Base-by-base conservation (phyloP, 2,888 invertebrate genomes). In the Tanytarsus gracilentus region DNA sequence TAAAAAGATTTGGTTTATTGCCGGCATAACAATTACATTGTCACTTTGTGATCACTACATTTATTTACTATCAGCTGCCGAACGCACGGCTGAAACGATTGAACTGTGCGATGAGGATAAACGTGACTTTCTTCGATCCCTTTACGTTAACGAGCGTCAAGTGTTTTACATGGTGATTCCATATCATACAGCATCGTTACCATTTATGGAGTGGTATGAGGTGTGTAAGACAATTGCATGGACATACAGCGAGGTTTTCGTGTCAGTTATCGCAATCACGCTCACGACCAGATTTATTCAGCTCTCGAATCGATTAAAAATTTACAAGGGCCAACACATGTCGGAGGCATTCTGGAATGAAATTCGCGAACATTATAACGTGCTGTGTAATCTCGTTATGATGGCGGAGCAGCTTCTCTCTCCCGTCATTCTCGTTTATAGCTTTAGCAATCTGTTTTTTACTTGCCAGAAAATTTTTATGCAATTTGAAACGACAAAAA, bases 161-260 rank as follows among this genome's bases (percentile, higher is more conserved):
- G 58, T 58, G 8, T 25, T 60, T 6, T 60, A 36, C 16, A 49
- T 18, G 8, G 2, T 50, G 4, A 16, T 60, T 14, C 33, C 49
- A 4, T 50, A 60, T 26, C 23, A 60, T 29, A 18, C 49, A 8
- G 30, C 26, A 27, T 16, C 33, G 11, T 16, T 33, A 16, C 60
- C 60, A 9, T 60, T 60, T 8, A 36, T 50, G 2, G 60, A 60
- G 26, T 60, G 33, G 60, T 50, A 60, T 7, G 60, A 60, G 16
- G 36, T 60, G 7, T 26, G 36, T 1, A 60, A 60, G 26, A 49
- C 49, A 4, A 36, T 60, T 23, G 23, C 36, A 11, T 60, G 60
- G 50, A 60, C 60, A 23, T 60, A 50, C 8, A 50, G 50, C 4
- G 60, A 60, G 39, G 39, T 50, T 25, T 50, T 60, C 18, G 50